Evolutionary conservation across 1,140 invertebrate genomes (phyloP).

Genomic region (Drosophila leontia): DNA sequence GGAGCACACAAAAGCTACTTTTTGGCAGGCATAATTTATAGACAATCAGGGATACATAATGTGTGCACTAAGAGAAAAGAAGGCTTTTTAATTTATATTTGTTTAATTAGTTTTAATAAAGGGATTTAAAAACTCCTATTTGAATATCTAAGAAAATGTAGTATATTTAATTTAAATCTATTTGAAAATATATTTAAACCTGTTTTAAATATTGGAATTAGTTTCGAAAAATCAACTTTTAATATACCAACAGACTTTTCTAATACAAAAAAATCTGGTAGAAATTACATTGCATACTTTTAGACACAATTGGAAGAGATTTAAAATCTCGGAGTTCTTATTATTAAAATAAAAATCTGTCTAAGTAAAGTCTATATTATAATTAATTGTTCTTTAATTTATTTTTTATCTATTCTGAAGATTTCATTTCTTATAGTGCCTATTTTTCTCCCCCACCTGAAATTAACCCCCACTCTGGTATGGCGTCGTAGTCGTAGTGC

Average conservation of each 20-base stretch:
- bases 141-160: not conserved
- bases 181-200: too few relatives aligned
- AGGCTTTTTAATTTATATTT: not conserved
- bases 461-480: not conserved
- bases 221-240: too few relatives aligned
- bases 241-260: too few relatives aligned
- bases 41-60: constrained; percentile 16
- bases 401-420: not conserved
- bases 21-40: constrained; percentile 66
- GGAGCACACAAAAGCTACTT: constrained; percentile 51
- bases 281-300: not conserved
- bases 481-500: constrained; percentile 31
- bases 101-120: not conserved
- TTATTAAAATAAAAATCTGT: not conserved
- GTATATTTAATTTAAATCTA: too few relatives aligned
- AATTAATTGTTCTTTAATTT: not conserved
- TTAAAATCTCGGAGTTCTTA: not conserved
- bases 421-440: not conserved
- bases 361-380: too few relatives aligned
- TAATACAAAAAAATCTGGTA: not conserved
- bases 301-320: not conserved
- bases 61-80: constrained; percentile 3
- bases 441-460: constrained; percentile 20
- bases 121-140: not conserved
- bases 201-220: too few relatives aligned